These are phyloP conservation scores for Melierax canorus DNA, from an alignment of 2,113 vertebrate genomes.

Conservation along the genomic window DNA sequence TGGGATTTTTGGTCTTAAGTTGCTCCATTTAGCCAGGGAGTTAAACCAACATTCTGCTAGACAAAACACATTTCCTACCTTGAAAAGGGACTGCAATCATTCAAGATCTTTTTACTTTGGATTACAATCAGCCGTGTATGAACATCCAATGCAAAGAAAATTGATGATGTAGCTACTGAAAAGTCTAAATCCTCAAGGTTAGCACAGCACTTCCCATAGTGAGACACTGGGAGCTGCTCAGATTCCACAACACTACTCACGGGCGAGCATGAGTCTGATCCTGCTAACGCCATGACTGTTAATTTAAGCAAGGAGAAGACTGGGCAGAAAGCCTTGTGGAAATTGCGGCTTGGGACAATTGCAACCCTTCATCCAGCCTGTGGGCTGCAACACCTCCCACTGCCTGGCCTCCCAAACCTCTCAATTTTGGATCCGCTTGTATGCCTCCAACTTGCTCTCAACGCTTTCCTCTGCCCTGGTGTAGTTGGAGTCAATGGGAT, in stretches of 20 bases:
- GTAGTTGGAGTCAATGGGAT: fast-evolving
- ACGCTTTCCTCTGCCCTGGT: neutral
- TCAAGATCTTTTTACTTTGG: neutral
- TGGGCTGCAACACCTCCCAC: neutral
- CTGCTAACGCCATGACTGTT: neutral
- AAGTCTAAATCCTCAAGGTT: neutral
- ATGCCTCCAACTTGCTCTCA: neutral
- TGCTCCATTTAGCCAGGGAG: neutral
- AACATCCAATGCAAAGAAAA: neutral
- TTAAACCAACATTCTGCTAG: neutral
- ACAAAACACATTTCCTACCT: neutral
- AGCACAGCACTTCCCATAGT: neutral
- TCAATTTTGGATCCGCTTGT: neutral
- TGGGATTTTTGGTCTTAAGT: neutral
- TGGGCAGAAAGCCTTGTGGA: neutral
- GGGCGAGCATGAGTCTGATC: neutral
- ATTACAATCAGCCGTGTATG: neutral
- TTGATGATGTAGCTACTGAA: neutral
- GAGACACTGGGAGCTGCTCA: neutral
- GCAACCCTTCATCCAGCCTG: neutral
- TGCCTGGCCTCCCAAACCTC: neutral
- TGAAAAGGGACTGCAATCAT: neutral
- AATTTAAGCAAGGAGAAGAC: neutral
- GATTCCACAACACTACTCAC: neutral
- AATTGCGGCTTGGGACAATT: neutral